phyloP scores from a whole-genome alignment of 2,797 vertebrate genomes.

The Spinibarbus caldwelli region DNA sequence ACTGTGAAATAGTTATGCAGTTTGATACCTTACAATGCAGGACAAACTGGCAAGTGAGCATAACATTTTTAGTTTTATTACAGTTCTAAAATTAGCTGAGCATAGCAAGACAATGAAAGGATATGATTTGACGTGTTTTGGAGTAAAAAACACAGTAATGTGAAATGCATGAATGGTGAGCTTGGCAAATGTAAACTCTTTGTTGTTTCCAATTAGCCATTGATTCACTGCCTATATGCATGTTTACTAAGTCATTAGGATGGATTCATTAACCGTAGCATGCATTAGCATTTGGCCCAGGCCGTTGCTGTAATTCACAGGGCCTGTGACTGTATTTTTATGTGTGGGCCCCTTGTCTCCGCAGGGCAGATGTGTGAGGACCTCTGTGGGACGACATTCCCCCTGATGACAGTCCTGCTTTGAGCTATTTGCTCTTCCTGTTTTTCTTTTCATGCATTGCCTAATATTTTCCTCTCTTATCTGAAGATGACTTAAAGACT shows the following conservation, averaged over 20 bases:
- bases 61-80: slow-evolving; percentile 67
- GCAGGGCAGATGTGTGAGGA: background rate
- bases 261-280: background rate
- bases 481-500: slow-evolving; percentile 32
- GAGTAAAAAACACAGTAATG: slow-evolving; percentile 64
- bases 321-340: background rate
- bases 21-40: slow-evolving; percentile 47
- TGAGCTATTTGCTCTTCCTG: background rate
- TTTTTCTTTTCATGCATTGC: slow-evolving; percentile 22
- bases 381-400: background rate
- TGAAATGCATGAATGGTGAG: slow-evolving; percentile 63
- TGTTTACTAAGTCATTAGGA: background rate
- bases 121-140: slow-evolving; percentile 67
- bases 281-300: background rate
- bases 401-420: slow-evolving; percentile 15
- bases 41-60: slow-evolving; percentile 37
- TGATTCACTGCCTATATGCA: slow-evolving; percentile 43
- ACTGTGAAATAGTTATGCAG: background rate
- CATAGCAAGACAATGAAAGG: slow-evolving; percentile 70
- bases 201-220: slow-evolving; percentile 53
- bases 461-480: slow-evolving; percentile 38
- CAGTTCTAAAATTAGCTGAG: slow-evolving; percentile 70
- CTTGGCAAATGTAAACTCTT: slow-evolving; percentile 62
- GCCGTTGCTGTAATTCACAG: background rate
- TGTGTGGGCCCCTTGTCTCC: background rate